Percentiles rank a stretch among this genome's conserved stretches.
phyloP scores from a whole-genome alignment of 1,140 invertebrate genomes.

The Acromyrmex heyeri region DNA sequence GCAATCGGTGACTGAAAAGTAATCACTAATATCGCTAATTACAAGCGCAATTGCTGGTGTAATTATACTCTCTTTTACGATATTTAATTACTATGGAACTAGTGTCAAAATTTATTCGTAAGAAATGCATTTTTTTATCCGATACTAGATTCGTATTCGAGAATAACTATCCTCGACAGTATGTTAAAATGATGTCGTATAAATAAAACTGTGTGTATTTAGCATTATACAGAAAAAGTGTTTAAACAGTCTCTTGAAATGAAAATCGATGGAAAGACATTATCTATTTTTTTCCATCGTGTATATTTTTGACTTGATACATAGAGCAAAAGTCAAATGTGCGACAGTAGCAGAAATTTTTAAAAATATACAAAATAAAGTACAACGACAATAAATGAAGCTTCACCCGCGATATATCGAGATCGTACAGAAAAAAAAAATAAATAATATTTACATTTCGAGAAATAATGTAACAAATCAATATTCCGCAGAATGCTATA shows the following conservation, averaged over 20 bases:
- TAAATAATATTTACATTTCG: not conserved
- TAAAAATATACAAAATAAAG: not conserved
- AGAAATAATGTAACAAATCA: not conserved
- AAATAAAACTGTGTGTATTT: slow-evolving; percentile 1
- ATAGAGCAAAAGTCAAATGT: not conserved
- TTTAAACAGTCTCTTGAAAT: not conserved
- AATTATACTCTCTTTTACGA: too few relatives aligned
- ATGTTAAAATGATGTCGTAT: not conserved
- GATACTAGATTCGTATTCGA: too few relatives aligned
- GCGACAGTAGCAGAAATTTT: not conserved
- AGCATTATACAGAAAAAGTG: not conserved
- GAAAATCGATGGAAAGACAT: not conserved
- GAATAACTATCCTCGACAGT: not conserved
- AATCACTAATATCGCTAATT: too few relatives aligned
- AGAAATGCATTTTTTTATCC: too few relatives aligned
- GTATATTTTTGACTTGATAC: not conserved
- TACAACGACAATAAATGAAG: not conserved
- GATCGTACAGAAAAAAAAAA: not conserved
- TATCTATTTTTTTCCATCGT: too few relatives aligned
- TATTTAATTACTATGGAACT: too few relatives aligned
- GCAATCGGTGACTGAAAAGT: too few relatives aligned
- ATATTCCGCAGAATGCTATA: not conserved
- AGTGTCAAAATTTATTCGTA: too few relatives aligned
- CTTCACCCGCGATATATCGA: not conserved
- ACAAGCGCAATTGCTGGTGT: too few relatives aligned